Conservation (phyloP, 1,140 invertebrate species). For the Colletes latitarsis region DNA sequence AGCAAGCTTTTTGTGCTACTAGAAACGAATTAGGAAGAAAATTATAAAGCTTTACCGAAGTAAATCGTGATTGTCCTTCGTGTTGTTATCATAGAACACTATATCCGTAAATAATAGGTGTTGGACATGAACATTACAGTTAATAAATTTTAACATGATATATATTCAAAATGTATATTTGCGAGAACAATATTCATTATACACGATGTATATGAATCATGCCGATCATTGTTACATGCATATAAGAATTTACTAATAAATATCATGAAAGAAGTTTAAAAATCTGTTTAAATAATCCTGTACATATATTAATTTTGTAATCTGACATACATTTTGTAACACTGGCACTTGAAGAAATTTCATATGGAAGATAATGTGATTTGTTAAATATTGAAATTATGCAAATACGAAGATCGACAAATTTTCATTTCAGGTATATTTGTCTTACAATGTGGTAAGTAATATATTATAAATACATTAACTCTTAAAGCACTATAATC, state of each 20-base stretch:
- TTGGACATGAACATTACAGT: conserved; percentile 57
- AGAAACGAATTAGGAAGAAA: conserved; percentile 26
- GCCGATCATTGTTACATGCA: conserved; percentile 65
- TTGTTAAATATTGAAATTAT: conserved; percentile 1
- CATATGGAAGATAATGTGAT: neutral
- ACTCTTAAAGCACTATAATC: neutral
- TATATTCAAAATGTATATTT: conserved; percentile 64
- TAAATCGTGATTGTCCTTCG: conserved; percentile 28
- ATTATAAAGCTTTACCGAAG: conserved; percentile 40
- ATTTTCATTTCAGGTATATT: conserved; percentile 6
- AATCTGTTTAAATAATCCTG: conserved; percentile 39
- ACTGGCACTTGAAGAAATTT: neutral
- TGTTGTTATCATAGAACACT: conserved; percentile 42
- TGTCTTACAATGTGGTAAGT: conserved; percentile 36
- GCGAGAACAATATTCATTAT: conserved; percentile 61
- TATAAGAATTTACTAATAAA: conserved; percentile 68
- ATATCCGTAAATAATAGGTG: conserved; percentile 50
- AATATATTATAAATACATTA: neutral
- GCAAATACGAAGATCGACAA: neutral
- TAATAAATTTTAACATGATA: conserved; percentile 62
- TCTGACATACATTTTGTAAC: neutral
- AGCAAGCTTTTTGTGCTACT: conserved; percentile 23
- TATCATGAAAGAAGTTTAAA: conserved; percentile 55
- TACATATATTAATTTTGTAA: conserved; percentile 4
- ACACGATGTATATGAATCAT: conserved; percentile 55